phyloP scores from a whole-genome alignment of 2,113 vertebrate species.

The Pseudonaja textilis region DNA sequence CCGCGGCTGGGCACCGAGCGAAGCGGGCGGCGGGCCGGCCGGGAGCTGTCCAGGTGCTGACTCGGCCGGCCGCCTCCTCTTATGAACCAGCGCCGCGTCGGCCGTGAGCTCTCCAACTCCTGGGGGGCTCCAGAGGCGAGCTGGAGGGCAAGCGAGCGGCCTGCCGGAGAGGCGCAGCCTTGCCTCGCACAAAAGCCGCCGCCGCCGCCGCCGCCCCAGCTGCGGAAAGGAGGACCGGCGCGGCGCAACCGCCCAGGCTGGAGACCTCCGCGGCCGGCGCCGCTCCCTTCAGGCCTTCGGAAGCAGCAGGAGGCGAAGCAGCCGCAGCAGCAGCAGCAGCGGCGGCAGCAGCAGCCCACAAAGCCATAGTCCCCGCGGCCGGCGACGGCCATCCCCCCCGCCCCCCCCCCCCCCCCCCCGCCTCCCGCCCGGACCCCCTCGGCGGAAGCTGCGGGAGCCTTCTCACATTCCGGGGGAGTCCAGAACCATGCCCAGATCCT shows the following conservation, averaged over 20 bases:
- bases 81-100: constrained; percentile 47
- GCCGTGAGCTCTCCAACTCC: constrained; percentile 52
- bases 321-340: too few species aligned
- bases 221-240: not conserved
- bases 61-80: constrained; percentile 62
- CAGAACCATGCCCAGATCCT: constrained; percentile 91
- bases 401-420: constrained; percentile 6
- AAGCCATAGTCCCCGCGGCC: constrained; percentile 40
- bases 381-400: constrained; percentile 9
- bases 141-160: constrained; percentile 51
- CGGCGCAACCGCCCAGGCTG: constrained; percentile 10
- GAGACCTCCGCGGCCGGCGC: constrained; percentile 8
- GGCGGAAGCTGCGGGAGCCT: constrained; percentile 47
- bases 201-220: not conserved
- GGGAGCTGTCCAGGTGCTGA: constrained; percentile 80
- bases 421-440: constrained; percentile 38
- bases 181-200: constrained; percentile 14
- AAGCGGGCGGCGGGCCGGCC: not conserved
- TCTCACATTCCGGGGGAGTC: not conserved
- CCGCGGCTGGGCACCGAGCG: not conserved
- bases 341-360: not conserved
- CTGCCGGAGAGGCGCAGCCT: constrained; percentile 3
- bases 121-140: constrained; percentile 60
- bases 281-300: constrained; percentile 9
- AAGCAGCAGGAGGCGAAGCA: not conserved